These are phyloP conservation scores for Ursus arctos DNA, from an alignment of 2,113 vertebrate genomes.

Conservation along the genomic window DNA sequence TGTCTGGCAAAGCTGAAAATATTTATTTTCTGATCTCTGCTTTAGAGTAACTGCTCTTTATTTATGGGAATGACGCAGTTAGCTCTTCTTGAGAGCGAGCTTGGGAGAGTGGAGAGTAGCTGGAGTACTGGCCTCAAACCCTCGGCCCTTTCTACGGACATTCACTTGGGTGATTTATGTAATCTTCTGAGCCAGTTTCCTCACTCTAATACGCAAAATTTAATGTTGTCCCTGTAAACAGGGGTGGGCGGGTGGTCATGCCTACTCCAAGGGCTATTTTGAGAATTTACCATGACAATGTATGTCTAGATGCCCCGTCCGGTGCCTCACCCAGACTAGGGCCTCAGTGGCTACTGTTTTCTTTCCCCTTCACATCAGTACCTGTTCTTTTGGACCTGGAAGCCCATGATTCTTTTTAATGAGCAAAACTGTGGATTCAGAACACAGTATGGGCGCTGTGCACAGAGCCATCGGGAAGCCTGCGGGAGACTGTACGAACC, in stretches of 20 bases:
- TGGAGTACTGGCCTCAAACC: neutral
- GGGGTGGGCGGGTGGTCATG: neutral
- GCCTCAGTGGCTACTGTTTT: neutral
- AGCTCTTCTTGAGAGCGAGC: neutral
- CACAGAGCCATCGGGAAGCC: neutral
- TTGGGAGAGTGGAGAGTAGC: neutral
- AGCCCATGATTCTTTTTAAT: neutral
- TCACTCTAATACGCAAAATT: neutral
- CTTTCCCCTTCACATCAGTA: neutral
- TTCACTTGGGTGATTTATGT: too few relatives aligned
- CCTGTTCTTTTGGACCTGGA: neutral
- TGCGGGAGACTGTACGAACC: neutral
- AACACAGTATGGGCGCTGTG: neutral
- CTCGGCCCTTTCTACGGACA: neutral
- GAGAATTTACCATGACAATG: neutral
- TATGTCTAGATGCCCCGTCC: neutral
- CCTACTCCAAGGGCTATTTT: neutral
- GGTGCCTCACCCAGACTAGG: neutral
- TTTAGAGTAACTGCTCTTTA: neutral
- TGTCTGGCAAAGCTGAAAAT: neutral
- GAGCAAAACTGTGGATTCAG: neutral
- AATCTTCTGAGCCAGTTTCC: neutral
- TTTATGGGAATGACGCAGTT: neutral
- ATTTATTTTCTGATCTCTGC: neutral
- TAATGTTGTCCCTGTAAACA: neutral